Base-by-base conservation (phyloP, 2,113 vertebrate genomes). In the Corvus cornix region DNA sequence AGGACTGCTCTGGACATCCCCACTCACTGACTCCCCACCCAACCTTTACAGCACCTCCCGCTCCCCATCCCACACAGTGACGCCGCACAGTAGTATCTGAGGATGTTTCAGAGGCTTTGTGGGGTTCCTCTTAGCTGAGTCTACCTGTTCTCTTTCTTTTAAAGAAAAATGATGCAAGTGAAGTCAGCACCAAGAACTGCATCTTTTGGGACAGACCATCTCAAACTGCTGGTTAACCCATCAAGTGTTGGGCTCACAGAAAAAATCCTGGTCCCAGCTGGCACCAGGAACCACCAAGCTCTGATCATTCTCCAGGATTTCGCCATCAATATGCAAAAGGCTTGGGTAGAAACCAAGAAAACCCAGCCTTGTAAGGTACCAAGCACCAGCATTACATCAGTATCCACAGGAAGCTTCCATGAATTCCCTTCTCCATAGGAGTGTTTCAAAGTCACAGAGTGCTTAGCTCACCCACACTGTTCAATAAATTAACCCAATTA, bases 1-100 rank as follows among this genome's bases (percentile, higher is more conserved):
- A 87, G 53, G 49, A 62, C 27, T 56, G 13, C 53, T 90, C 35
- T 52, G n/a, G 31, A 66, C 22, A 74, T 46, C 13, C 13, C 16
- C 35, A 85, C 10, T 8, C 30, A 9, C 11, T 11, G 4, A 51
- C 20, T 70, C 73, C 8, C 9, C 48, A 55, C 49, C 41, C 30
- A 79, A 3, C 15, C 26, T 63, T 51, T 39, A 64, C 44, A 64
- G 22, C 7, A 46, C 13, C 33, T 80, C 35, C n/a, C 23, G 7
- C 30, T 55, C 24, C 56, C 43, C 39, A 39, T 4, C 67, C 70
- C 76, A 37, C 0, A 0, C 48, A 41, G 8, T n/a, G 62, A 22
- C 33, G 30, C 10, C 13, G 8, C 39, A 52, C 41, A 35, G 5
- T 2, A 24, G 9, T 2, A 41, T 5, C 39, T 9, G 5, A 76